These are phyloP conservation scores for Rhingia campestris DNA, from an alignment of 2,888 invertebrate species.

Conservation along the genomic window DNA sequence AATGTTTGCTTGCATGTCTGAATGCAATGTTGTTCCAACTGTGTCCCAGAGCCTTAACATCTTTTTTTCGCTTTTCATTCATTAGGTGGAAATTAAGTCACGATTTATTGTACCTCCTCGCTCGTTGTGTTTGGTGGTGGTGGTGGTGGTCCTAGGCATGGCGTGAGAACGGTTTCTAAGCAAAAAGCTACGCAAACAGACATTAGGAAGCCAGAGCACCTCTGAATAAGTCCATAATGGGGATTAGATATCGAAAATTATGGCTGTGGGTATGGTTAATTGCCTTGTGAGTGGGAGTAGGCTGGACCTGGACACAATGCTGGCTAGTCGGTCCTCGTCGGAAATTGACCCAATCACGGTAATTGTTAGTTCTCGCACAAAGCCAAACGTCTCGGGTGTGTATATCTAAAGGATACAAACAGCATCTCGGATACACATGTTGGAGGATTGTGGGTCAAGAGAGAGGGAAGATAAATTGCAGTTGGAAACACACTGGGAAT, in stretches of 20 bases:
- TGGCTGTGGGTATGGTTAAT: conserved; percentile 60
- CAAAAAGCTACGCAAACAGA: conserved; percentile 23
- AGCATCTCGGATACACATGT: conserved; percentile 26
- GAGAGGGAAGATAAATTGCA: conserved; percentile 62
- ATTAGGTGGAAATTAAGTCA: conserved; percentile 64
- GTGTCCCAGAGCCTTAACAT: conserved; percentile 1
- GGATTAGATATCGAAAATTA: conserved; percentile 68
- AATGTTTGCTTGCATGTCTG: conserved; percentile 60
- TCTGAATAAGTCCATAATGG: conserved; percentile 41
- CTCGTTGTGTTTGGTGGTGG: neutral
- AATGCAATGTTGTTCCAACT: conserved; percentile 45
- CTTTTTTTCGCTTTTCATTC: conserved; percentile 35
- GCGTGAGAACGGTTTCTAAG: conserved; percentile 47
- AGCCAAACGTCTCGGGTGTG: conserved; percentile 20
- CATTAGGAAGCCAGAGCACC: conserved; percentile 46
- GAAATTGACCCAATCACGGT: conserved; percentile 72
- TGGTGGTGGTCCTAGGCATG: neutral
- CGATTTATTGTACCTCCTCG: conserved; percentile 44
- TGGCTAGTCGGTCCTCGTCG: conserved; percentile 34
- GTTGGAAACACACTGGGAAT: conserved; percentile 67
- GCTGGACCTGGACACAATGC: conserved; percentile 45
- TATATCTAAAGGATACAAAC: conserved; percentile 65
- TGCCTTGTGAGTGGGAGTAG: conserved; percentile 59
- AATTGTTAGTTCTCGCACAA: conserved; percentile 42
- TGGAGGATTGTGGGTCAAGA: neutral